These are phyloP conservation scores for Sander vitreus DNA, from an alignment of 2,113 vertebrate genomes.

Conservation along the genomic window DNA sequence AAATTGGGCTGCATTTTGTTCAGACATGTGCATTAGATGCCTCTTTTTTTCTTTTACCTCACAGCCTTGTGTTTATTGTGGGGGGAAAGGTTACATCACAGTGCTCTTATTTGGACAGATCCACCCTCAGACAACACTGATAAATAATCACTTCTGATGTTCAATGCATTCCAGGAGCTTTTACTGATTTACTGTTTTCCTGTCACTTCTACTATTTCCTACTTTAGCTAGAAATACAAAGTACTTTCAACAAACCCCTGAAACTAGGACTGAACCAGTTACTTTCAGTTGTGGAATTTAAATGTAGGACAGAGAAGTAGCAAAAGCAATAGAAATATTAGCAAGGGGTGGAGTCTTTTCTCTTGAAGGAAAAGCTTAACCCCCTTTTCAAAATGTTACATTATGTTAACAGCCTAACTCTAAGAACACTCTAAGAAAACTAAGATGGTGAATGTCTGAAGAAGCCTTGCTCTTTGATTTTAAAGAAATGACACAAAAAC, in stretches of 20 bases:
- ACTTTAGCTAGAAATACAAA: neutral
- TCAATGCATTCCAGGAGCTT: neutral
- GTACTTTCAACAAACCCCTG: neutral
- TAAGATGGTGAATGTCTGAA: neutral
- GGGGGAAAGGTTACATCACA: neutral
- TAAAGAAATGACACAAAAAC: neutral
- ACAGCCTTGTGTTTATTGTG: neutral
- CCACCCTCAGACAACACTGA: neutral
- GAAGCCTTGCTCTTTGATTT: neutral
- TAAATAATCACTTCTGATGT: neutral
- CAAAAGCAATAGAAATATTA: neutral
- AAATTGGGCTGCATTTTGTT: slow-evolving; percentile 5
- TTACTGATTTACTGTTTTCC: neutral
- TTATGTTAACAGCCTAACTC: too few species aligned
- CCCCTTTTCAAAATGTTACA: neutral
- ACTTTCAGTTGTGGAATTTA: neutral
- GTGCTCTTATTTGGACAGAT: neutral
- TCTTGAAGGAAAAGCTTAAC: neutral
- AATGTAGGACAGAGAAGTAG: neutral
- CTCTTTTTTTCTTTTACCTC: neutral
- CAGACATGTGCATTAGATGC: slow-evolving; percentile 6
- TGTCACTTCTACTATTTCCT: neutral
- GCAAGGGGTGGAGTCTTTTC: neutral
- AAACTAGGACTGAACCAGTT: neutral
- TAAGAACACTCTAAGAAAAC: too few species aligned